A percentile compares a stretch with the other conserved stretches of the same genome.
Evolutionary conservation across 1,140 invertebrate species (phyloP).

Genomic region (Drosophila chauvacae): DNA sequence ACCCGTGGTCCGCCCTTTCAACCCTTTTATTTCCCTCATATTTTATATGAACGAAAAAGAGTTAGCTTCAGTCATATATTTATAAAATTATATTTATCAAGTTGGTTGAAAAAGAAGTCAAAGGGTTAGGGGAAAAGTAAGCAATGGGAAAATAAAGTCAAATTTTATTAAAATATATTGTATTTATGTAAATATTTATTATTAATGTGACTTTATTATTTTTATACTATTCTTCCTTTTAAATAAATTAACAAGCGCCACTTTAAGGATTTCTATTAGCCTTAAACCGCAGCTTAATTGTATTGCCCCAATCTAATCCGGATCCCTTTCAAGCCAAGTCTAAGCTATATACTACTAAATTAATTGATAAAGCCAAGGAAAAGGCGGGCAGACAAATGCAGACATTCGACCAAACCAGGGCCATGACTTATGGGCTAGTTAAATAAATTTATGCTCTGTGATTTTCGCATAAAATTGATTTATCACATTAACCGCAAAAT

Average conservation of each 20-base stretch:
- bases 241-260: neutral
- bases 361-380: constrained; percentile 40
- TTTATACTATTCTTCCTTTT: neutral
- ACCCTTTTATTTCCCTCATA: neutral
- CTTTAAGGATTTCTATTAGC: neutral
- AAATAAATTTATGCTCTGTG: constrained; percentile 83
- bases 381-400: constrained; percentile 21
- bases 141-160: neutral
- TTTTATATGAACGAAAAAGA: constrained; percentile 18
- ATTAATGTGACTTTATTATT: neutral
- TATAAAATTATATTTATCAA: constrained; percentile 6
- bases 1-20: constrained; percentile 17
- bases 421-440: constrained; percentile 80
- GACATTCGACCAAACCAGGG: constrained; percentile 27
- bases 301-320: constrained; percentile 7
- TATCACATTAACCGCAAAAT: constrained; percentile 80
- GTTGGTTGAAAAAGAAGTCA: neutral
- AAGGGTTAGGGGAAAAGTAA: neutral
- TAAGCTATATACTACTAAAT: constrained; percentile 2
- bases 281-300: constrained; percentile 16
- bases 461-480: constrained; percentile 83
- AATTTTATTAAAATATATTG: neutral
- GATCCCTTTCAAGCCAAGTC: neutral
- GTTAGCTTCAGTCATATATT: constrained; percentile 8
- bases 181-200: neutral